Conservation (phyloP, 2,888 invertebrate species). For the Epinotia demarniana region DNA sequence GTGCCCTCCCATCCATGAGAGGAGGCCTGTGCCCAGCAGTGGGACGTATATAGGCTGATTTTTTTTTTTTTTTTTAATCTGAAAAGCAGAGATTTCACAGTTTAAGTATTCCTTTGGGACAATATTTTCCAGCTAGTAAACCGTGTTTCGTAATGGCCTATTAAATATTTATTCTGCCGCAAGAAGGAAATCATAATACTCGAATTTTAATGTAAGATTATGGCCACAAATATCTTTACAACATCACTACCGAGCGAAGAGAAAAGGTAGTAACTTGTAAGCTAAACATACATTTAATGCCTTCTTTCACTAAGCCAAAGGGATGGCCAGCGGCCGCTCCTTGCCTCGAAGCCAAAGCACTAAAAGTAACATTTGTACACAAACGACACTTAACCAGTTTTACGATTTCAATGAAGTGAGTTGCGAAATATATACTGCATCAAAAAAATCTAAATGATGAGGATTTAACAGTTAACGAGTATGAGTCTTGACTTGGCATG, state of each 20-base stretch:
- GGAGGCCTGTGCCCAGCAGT: no score
- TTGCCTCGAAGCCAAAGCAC: constrained; percentile 13
- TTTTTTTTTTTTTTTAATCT: no score
- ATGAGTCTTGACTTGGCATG: no score
- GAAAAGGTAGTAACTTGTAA: not conserved
- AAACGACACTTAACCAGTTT: constrained; percentile 35
- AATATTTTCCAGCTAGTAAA: not conserved
- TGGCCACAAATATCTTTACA: not conserved
- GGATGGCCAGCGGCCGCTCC: constrained; percentile 2
- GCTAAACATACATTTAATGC: not conserved
- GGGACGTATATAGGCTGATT: no score
- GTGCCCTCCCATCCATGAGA: no score
- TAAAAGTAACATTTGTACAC: constrained; percentile 30
- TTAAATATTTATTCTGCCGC: constrained; percentile 23
- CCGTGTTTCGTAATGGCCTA: not conserved
- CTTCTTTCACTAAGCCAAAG: not conserved
- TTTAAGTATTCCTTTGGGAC: not conserved
- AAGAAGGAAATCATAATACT: constrained; percentile 12
- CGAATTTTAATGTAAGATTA: constrained; percentile 22
- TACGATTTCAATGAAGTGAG: constrained; percentile 37
- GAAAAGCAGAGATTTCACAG: not conserved
- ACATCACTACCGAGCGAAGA: not conserved
- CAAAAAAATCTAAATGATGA: constrained; percentile 38
- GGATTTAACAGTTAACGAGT: constrained; percentile 16
- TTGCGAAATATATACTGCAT: constrained; percentile 21